Evolutionary conservation across 2,797 vertebrate species (phyloP).

Genomic region (Cyprinella venusta): DNA sequence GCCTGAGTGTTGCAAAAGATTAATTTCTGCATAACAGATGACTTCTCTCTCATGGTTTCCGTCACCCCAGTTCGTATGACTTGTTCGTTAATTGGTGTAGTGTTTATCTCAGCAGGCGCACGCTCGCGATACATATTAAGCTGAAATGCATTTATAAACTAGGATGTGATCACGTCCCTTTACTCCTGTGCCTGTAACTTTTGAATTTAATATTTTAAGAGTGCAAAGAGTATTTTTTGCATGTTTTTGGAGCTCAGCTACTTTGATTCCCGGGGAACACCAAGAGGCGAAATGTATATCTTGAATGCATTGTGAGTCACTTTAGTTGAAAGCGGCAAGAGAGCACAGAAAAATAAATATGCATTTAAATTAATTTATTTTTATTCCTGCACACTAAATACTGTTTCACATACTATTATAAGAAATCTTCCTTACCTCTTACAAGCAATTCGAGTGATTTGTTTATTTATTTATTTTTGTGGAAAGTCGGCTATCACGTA

Average conservation of each 20-base stretch:
- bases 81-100: constrained; percentile 1
- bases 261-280: neutral
- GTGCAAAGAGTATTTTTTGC: neutral
- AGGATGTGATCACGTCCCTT: neutral
- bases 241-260: neutral
- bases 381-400: neutral
- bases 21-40: constrained; percentile 21
- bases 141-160: neutral
- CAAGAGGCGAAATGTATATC: neutral
- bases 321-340: neutral
- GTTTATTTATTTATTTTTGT: neutral
- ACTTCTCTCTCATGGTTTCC: constrained; percentile 9
- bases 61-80: constrained; percentile 22
- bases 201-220: neutral
- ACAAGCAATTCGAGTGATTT: neutral
- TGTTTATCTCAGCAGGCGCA: constrained; percentile 30
- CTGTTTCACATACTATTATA: neutral
- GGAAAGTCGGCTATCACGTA: neutral
- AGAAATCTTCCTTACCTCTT: neutral
- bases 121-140: neutral
- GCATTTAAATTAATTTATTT: too few relatives aligned
- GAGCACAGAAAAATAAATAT: neutral
- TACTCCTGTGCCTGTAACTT: neutral
- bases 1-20: neutral
- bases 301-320: neutral